phyloP scores from a whole-genome alignment of 2,888 invertebrate genomes.

The Eristalis tenax region DNA sequence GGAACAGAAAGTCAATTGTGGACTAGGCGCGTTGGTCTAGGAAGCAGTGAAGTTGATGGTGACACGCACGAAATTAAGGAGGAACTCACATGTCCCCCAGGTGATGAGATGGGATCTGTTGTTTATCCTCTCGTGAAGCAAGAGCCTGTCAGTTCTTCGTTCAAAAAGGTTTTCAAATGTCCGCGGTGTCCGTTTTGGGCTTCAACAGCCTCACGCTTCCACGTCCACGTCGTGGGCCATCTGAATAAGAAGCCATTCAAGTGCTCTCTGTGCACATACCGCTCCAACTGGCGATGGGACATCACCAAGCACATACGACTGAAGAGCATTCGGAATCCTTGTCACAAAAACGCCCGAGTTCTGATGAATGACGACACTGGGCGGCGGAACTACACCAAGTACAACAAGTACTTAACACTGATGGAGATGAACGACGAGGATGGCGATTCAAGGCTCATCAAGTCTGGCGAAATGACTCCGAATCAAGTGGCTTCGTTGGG shows the following conservation, averaged over 20 bases:
- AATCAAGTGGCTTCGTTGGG: slow-evolving; percentile 82
- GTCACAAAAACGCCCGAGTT: slow-evolving; percentile 90
- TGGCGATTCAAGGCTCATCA: slow-evolving; percentile 75
- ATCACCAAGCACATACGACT: slow-evolving; percentile 96
- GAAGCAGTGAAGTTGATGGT: not conserved
- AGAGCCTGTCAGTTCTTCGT: slow-evolving; percentile 84
- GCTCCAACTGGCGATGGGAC: slow-evolving; percentile 98
- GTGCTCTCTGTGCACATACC: slow-evolving; percentile 95
- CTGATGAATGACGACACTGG: slow-evolving; percentile 95
- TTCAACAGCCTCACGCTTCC: slow-evolving; percentile 94
- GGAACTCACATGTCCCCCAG: not conserved
- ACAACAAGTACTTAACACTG: slow-evolving; percentile 92
- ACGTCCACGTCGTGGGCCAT: slow-evolving; percentile 96
- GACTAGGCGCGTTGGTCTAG: no score
- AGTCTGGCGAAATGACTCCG: slow-evolving; percentile 81
- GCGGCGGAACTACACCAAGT: slow-evolving; percentile 94
- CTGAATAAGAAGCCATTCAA: slow-evolving; percentile 96
- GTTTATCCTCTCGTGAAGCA: slow-evolving; percentile 67
- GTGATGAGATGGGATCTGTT: not conserved
- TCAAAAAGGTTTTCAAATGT: slow-evolving; percentile 93
- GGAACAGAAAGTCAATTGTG: not conserved
- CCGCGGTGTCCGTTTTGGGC: slow-evolving; percentile 96
- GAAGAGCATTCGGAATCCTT: slow-evolving; percentile 91
- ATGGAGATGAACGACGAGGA: slow-evolving; percentile 83
- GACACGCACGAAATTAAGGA: not conserved